Base-by-base conservation (phyloP, 2,888 invertebrate genomes). In the Leucophenga maculata region DNA sequence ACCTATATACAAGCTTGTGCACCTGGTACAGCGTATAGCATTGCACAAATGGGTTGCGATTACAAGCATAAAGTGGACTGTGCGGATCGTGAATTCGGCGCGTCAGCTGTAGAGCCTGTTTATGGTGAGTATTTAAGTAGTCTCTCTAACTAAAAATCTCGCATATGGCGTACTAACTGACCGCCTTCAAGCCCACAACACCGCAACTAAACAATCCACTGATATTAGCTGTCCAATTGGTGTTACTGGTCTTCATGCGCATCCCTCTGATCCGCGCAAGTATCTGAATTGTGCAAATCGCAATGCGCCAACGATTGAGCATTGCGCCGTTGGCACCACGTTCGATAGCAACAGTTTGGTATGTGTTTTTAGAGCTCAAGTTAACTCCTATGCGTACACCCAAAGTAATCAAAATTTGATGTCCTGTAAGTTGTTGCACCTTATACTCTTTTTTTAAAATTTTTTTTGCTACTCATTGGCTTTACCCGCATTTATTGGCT, bases 1-100 rank as follows among this genome's bases (percentile, higher is more conserved):
- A 90, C 91, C 0, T 89, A 89, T 72, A 82, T 92, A 1, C 91
- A 91, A 87, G 88, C 89, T 62, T 93, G 93, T 83, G 91, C 90
- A 2, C 91, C 91, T 1, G 92, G 92, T 18, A 93, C 93, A 0
- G 89, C 91, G 0, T 93, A 92, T 75, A 92, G 91, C 83, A 89
- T 91, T 0, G 72, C 77, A 1, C 77, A 89, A 54, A 87, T 88
- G 57, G 88, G 89, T 11, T 93, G 93, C 77, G 93, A 93, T 84
- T 90, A 89, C 85, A 91, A 92, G 1, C 82, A 89, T 52, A 91
- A 91, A 68, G 92, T 92, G 0, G 83, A 90, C 60, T 92, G 92
- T 67, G 79, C 78, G 4, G 74, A 74, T 1, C 69, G 78, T 6
- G 73, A 48, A 8, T 39, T 54, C 6, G 65, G 22, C 3, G 69